phyloP scores from a whole-genome alignment of 2,888 invertebrate species.

The Cantharis flavilabris region DNA sequence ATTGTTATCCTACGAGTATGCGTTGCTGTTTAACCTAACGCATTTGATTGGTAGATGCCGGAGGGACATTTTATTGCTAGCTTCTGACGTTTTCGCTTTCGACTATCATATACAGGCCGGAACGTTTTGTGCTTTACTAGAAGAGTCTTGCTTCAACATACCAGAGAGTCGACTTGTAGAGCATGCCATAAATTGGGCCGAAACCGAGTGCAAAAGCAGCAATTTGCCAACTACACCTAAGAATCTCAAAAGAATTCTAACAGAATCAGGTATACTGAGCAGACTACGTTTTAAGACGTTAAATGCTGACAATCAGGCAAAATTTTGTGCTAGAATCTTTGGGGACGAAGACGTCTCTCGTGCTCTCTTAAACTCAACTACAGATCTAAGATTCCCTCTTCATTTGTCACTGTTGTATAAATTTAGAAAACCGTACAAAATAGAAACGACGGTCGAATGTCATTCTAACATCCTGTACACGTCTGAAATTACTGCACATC shows the following conservation, averaged over 20 bases:
- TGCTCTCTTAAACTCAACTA: conserved; percentile 3
- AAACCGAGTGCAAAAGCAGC: conserved; percentile 58
- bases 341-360: conserved; percentile 6
- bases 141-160: conserved; percentile 59
- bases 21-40: conserved; percentile 63
- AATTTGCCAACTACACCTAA: conserved; percentile 53
- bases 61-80: conserved; percentile 62
- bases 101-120: conserved; percentile 58
- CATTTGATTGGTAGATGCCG: conserved; percentile 59
- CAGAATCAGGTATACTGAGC: conserved; percentile 55
- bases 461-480: conserved; percentile 4
- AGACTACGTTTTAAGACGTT: conserved; percentile 54
- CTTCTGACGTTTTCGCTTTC: conserved; percentile 59
- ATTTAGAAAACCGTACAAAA: conserved; percentile 32
- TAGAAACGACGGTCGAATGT: conserved; percentile 12
- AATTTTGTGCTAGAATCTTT: conserved; percentile 5
- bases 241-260: conserved; percentile 56
- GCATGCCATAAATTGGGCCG: conserved; percentile 62
- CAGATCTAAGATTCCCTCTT: background rate
- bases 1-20: conserved; percentile 63
- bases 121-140: conserved; percentile 59
- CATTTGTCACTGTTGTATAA: conserved; percentile 16
- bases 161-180: conserved; percentile 60
- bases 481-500: background rate
- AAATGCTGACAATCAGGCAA: conserved; percentile 1